A percentile compares a stretch with the other conserved stretches of the same genome.
Evolutionary conservation across 2,113 vertebrate species (phyloP).

Genomic region (Seriola rivoliana): DNA sequence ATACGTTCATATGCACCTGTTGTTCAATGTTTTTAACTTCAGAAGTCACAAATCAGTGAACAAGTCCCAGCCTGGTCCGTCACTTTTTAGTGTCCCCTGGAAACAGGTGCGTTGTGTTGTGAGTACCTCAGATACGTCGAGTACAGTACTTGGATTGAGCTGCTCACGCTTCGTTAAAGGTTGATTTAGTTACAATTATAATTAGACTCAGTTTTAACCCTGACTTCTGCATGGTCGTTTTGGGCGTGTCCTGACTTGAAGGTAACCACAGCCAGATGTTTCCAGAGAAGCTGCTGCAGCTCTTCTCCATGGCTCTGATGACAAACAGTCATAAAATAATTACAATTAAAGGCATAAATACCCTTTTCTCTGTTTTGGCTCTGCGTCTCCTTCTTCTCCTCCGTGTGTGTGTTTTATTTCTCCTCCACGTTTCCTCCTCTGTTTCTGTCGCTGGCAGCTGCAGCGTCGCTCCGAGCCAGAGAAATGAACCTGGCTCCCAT

Average conservation of each 20-base stretch:
- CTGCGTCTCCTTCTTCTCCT: background rate
- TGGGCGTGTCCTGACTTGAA: background rate
- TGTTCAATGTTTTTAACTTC: no score
- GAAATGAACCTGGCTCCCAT: constrained; percentile 62
- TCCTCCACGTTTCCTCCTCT: constrained; percentile 30
- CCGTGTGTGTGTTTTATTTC: constrained; percentile 36
- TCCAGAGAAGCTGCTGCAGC: background rate
- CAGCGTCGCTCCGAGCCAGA: constrained; percentile 55
- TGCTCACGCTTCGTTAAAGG: no score
- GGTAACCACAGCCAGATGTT: constrained; percentile 40
- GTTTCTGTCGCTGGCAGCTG: constrained; percentile 62
- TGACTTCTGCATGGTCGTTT: background rate
- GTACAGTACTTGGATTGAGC: no score
- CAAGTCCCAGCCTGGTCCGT: no score
- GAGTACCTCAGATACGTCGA: no score
- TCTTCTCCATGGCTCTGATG: background rate
- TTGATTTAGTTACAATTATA: background rate
- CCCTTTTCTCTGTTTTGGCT: constrained; percentile 26
- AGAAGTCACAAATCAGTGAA: no score
- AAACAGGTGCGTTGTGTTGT: no score
- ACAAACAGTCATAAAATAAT: constrained; percentile 19
- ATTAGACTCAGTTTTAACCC: constrained; percentile 15
- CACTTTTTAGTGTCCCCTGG: no score
- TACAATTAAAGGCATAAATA: constrained; percentile 16
- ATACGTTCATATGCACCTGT: no score